These are phyloP conservation scores for Aptenodytes patagonicus DNA, from an alignment of 2,113 vertebrate species.

Conservation along the genomic window DNA sequence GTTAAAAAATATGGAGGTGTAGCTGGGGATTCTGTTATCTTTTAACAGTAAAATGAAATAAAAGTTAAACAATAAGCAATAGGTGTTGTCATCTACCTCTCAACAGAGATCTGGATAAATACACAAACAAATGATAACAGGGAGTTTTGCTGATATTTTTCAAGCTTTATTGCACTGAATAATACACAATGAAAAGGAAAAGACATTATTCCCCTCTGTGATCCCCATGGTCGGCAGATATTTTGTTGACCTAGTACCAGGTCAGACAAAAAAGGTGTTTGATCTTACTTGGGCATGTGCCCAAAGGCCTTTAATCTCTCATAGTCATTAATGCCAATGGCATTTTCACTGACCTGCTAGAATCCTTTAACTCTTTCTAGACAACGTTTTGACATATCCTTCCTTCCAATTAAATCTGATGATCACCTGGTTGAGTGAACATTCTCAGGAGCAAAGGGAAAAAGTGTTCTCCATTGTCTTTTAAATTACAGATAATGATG, in stretches of 20 bases:
- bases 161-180: conserved; percentile 16
- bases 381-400: conserved; percentile 13
- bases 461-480: not conserved
- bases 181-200: conserved; percentile 45
- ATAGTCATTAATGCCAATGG: conserved; percentile 18
- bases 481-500: not conserved
- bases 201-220: conserved; percentile 21
- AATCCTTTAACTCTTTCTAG: conserved; percentile 46
- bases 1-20: not conserved
- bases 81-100: not conserved
- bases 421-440: not conserved
- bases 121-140: conserved; percentile 35
- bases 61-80: conserved; percentile 23
- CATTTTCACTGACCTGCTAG: conserved; percentile 27
- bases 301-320: conserved; percentile 32
- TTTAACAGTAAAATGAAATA: not conserved
- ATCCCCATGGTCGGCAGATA: not conserved
- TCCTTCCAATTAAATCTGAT: conserved; percentile 17
- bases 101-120: conserved; percentile 22
- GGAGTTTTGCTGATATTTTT: conserved; percentile 31
- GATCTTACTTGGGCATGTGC: not conserved
- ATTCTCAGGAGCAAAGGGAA: not conserved
- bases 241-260: conserved; percentile 24
- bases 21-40: not conserved
- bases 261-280: conserved; percentile 47